Conservation (phyloP, 1,140 invertebrate species). For the Dryas iulia region DNA sequence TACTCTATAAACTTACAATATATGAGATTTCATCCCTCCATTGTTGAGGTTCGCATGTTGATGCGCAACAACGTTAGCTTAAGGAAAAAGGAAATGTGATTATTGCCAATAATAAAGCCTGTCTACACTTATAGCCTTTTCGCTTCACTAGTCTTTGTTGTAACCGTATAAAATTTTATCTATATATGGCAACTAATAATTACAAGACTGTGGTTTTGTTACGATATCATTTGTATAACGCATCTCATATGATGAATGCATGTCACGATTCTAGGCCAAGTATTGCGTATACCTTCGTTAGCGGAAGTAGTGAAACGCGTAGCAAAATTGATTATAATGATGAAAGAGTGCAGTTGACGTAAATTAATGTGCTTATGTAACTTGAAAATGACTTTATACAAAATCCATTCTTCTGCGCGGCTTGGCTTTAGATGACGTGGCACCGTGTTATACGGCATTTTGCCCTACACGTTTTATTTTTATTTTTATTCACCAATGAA, state of each 20-base stretch:
- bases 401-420: slow-evolving; percentile 1
- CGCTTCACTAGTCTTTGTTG: no score
- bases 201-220: background rate
- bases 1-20: no score
- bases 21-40: no score
- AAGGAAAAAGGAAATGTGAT: no score
- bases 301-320: slow-evolving; percentile 15
- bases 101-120: no score
- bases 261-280: slow-evolving; percentile 29
- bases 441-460: background rate
- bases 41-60: no score
- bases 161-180: no score
- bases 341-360: slow-evolving; percentile 15
- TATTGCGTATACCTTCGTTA: slow-evolving; percentile 27
- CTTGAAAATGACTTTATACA: slow-evolving; percentile 5
- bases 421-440: background rate
- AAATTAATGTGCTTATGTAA: slow-evolving; percentile 18
- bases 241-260: slow-evolving; percentile 11
- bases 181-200: no score
- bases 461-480: background rate
- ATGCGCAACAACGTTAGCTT: no score
- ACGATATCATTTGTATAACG: background rate
- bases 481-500: background rate
- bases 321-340: slow-evolving; percentile 19
- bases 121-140: no score